Base-by-base conservation (phyloP, 2,113 vertebrate species). In the Eira barbara region DNA sequence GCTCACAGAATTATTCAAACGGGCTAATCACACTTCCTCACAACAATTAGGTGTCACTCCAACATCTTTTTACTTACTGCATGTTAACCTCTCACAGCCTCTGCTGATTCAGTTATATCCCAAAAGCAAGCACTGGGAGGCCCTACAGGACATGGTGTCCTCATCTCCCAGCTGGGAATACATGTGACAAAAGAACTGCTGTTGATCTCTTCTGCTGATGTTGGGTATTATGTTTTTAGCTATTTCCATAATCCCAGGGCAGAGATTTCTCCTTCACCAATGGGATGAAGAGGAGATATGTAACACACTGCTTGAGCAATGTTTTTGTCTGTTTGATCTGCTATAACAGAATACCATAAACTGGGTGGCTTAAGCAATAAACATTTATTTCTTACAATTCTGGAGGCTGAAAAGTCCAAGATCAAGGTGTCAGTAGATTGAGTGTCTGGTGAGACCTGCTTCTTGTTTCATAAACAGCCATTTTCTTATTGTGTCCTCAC, bases 121-220 rank as follows among this genome's bases (percentile, higher is more conserved):
- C 0, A 0, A 71, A 7, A 12, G 2, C 11, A 63, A 2, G 5
- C 6, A 9, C 34, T 5, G 42, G 17, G 25, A 63, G 12, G 1
- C 17, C 15, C 39, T 31, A 1, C 0, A 23, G 18, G 52, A 1
- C 23, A 55, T 10, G 17, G 4, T 55, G 9, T 82, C 27, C 15
- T 67, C 36, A 23, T 82, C 4, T 6, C 8, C 13, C 12, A 67
- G 1, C 1, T 61, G 0, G 36, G 47, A 63, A 25, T 45, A 17
- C 4, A 13, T 45, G 14, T 63, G 14, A 55, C 13, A 3, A 36
- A 7, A 20, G 8, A 47, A 57, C 36, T 42, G 0, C 29, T 55
- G 1, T n/a, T 15, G 12, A 25, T 21, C 36, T 85, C 25, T 45
- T 31, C 29, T 42, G 10, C 36, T 29, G 15, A 71, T 6, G 7